These are phyloP conservation scores for Haemorhous mexicanus DNA, from an alignment of 2,113 vertebrate species.

Conservation along the genomic window DNA sequence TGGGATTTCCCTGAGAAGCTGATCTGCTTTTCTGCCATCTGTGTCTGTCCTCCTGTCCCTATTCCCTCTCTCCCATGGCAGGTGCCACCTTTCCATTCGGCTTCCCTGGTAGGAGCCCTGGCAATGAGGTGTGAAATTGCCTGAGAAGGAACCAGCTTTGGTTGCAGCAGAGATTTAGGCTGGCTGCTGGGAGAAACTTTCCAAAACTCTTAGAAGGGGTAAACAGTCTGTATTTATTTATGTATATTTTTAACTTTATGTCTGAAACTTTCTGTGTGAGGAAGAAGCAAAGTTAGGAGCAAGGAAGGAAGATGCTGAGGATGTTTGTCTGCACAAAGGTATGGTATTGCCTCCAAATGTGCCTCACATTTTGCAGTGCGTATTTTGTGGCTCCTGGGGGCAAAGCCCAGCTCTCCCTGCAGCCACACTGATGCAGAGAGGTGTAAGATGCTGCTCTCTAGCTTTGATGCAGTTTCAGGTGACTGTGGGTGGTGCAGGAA, in stretches of 20 bases:
- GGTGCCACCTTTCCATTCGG: not conserved
- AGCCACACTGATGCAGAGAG: not conserved
- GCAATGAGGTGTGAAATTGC: constrained; percentile 5
- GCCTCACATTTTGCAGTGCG: not conserved
- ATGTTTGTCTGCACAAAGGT: not conserved
- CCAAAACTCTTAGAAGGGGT: not conserved
- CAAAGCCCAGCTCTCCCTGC: accelerated
- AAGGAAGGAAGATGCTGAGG: not conserved
- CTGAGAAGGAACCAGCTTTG: not conserved
- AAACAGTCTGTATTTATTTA: not conserved
- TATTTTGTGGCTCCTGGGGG: not conserved
- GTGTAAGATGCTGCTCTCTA: not conserved
- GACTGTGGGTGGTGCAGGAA: not conserved
- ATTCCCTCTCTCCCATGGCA: not conserved
- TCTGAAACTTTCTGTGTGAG: not conserved
- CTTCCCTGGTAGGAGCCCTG: not conserved
- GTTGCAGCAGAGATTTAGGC: not conserved
- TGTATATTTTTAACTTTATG: not conserved
- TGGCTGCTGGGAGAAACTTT: not conserved
- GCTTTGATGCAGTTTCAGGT: not conserved
- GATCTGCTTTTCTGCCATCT: constrained; percentile 4
- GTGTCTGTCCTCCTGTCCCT: not conserved
- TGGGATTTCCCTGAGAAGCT: not conserved
- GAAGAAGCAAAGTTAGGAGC: not conserved
- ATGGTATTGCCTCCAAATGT: not conserved